Percentiles rank a stretch among this genome's conserved stretches.
These are phyloP conservation scores for Antedon bifida DNA, from an alignment of 35 echinoderm and acorn worm genomes.

Conservation along the genomic window DNA sequence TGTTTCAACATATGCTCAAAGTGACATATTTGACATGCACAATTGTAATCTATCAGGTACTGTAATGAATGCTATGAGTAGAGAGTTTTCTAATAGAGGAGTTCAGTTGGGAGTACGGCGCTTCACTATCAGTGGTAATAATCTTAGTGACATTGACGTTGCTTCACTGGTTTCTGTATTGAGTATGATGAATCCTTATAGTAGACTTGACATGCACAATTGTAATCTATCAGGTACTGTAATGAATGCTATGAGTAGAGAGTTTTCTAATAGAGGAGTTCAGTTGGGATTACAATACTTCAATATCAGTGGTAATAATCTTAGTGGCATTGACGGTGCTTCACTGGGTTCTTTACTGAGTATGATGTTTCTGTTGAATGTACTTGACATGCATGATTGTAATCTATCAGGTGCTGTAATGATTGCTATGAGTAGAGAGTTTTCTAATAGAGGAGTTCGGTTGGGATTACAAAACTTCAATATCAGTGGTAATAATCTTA, in stretches of 20 bases:
- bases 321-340: not conserved
- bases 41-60: too few relatives aligned
- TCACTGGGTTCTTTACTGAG: not conserved
- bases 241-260: not conserved
- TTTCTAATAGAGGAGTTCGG: not conserved
- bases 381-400: not conserved
- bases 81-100: too few relatives aligned
- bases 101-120: too few relatives aligned
- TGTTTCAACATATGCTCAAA: too few relatives aligned
- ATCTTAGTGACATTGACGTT: too few relatives aligned
- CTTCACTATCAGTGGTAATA: too few relatives aligned
- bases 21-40: too few relatives aligned
- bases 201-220: too few relatives aligned
- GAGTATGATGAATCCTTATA: too few relatives aligned
- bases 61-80: too few relatives aligned
- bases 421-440: not conserved
- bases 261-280: not conserved
- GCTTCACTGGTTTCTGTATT: too few relatives aligned
- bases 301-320: not conserved
- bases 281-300: not conserved
- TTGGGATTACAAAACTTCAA: not conserved
- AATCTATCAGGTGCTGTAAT: not conserved
- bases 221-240: not conserved
- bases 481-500: not conserved
- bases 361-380: not conserved